These are phyloP conservation scores for Leptopterna dolabrata DNA, from an alignment of 2,888 invertebrate genomes.

Conservation along the genomic window DNA sequence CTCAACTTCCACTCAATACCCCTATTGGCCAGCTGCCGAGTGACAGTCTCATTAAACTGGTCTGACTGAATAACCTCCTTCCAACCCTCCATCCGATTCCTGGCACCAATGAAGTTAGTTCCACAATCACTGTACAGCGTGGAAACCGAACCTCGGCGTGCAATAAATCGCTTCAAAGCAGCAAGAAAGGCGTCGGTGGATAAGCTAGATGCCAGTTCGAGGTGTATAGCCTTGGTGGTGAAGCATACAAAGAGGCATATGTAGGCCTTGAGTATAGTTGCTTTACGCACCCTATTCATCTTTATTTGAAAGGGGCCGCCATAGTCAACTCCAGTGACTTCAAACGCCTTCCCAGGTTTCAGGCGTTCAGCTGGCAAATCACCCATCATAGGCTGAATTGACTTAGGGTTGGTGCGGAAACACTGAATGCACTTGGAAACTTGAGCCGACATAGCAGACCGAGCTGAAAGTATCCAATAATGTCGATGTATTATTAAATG, in stretches of 20 bases:
- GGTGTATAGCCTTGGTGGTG: conserved; percentile 61
- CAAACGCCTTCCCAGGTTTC: no score
- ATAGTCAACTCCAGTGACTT: no score
- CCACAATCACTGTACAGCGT: no score
- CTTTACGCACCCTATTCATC: conserved; percentile 30
- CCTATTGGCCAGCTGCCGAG: background rate
- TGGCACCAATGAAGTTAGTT: no score
- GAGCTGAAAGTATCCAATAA: conserved; percentile 51
- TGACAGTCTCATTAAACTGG: background rate
- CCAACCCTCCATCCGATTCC: background rate
- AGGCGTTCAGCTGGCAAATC: conserved; percentile 53
- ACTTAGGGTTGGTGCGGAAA: conserved; percentile 32
- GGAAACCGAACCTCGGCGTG: conserved; percentile 62
- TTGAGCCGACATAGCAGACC: conserved; percentile 20
- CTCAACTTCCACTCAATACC: conserved; percentile 10
- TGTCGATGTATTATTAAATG: conserved; percentile 23
- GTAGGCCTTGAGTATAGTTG: conserved; percentile 55
- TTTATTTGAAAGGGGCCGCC: conserved; percentile 57
- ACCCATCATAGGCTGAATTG: conserved; percentile 55
- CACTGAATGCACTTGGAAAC: conserved; percentile 41
- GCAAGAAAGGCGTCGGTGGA: conserved; percentile 60
- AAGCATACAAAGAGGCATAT: conserved; percentile 63
- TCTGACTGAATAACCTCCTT: background rate
- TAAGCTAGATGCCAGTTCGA: conserved; percentile 59
- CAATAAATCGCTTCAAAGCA: conserved; percentile 58